Conservation (phyloP, 1,140 invertebrate species). For the Chironomus tepperi region DNA sequence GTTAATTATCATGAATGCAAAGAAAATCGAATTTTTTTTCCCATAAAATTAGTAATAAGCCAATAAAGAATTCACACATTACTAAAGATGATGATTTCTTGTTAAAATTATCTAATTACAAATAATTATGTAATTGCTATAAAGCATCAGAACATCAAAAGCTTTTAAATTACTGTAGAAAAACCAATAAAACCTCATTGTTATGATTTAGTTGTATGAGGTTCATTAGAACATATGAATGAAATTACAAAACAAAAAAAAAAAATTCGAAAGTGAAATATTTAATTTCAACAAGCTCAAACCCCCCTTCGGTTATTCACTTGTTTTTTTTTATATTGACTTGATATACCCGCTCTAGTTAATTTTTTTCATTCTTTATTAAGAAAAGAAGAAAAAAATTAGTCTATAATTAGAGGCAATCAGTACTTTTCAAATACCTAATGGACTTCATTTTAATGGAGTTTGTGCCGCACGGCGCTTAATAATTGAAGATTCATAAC, state of each 20-base stretch:
- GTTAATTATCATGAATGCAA: too few relatives aligned
- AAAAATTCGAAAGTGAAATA: neutral
- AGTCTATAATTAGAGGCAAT: slow-evolving; percentile 20
- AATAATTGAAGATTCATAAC: slow-evolving; percentile 17
- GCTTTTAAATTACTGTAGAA: neutral
- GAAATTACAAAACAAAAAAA: neutral
- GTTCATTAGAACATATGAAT: neutral
- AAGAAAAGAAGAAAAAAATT: slow-evolving; percentile 3
- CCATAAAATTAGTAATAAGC: too few relatives aligned
- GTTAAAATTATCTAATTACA: slow-evolving; percentile 19
- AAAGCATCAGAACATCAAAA: neutral
- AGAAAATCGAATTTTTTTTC: too few relatives aligned
- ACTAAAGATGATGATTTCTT: neutral
- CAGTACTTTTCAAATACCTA: slow-evolving; percentile 1
- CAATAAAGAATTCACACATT: slow-evolving; percentile 6
- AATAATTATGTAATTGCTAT: neutral
- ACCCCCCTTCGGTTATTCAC: neutral
- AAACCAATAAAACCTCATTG: slow-evolving; percentile 19
- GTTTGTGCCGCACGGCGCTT: slow-evolving; percentile 19
- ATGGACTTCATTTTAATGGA: slow-evolving; percentile 18
- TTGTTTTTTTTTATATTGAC: neutral
- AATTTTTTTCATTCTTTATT: neutral
- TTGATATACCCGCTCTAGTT: neutral
- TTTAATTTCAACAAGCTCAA: neutral
- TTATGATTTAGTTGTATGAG: neutral